phyloP scores from a whole-genome alignment of 2,113 vertebrate species.

The Lipotes vexillifer region DNA sequence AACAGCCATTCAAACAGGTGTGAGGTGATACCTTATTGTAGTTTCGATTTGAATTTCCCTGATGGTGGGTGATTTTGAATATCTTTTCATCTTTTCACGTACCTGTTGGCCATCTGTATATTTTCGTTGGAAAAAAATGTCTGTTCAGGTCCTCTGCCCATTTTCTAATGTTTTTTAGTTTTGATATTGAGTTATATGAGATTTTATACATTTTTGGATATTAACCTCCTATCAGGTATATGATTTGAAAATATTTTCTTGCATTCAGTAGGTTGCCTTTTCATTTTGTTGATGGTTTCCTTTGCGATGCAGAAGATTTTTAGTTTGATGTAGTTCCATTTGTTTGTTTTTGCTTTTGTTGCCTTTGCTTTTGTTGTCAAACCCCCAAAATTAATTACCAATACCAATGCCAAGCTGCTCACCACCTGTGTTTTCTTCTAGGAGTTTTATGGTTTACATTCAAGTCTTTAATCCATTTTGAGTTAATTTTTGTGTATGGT shows the following conservation, averaged over 20 bases:
- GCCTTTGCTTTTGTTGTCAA: not conserved
- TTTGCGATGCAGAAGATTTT: not conserved
- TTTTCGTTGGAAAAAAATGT: not conserved
- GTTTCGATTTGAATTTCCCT: not conserved
- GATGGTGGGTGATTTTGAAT: not conserved
- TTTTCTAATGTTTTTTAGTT: not conserved
- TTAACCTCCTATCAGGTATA: not conserved
- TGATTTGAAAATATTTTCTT: not conserved
- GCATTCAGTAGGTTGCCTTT: not conserved
- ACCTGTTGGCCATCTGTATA: not conserved
- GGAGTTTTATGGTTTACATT: not conserved
- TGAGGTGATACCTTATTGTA: not conserved
- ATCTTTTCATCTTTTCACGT: not conserved
- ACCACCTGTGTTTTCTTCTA: not conserved
- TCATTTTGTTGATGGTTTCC: not conserved
- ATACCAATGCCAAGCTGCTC: not conserved
- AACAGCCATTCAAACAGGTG: not conserved
- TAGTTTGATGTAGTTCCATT: not conserved
- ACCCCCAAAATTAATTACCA: not conserved
- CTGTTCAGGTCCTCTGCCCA: not conserved
- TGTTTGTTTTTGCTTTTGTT: not conserved
- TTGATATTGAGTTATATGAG: not conserved
- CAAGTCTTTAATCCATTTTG: not conserved
- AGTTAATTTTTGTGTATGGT: not conserved
- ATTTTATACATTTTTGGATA: not conserved